Base-by-base conservation (phyloP, 1,140 invertebrate species). In the Leptopilina clavipes region DNA sequence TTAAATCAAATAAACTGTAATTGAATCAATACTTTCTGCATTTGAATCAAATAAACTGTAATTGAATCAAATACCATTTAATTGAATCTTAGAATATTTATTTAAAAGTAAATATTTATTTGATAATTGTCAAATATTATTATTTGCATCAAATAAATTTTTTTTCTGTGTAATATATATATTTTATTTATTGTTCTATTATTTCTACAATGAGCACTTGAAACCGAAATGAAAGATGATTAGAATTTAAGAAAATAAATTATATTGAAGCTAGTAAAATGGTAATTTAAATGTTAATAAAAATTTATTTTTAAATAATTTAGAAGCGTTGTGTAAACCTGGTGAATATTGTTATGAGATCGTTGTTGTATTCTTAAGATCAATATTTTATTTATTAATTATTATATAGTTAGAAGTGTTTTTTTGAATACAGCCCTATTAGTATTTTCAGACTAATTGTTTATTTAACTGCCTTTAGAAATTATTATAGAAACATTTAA, bases 321-420 rank as follows among this genome's bases (percentile, higher is more conserved):
- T 65, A 65, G 22, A 65, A 65, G 11, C 14, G 19, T 65, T 31
- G 19, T 65, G 3, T 14, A 65, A 65, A 14, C 22, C 22, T 12
- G 56, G 10, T 65, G 56, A 14, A 65, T 65, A 12, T 65, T 65
- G 54, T 56, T 3, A 65, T 65, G 18, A 19, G 22, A 65, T 65
- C 25, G 22, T 65, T 37, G 59, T n/a, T 12, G 25, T 31, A 52
- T 52, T 52, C 48, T 52, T 8, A 52, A 17, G 14, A n/a, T 52
- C 14, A 1, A 7, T 48, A 25, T 12, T 31, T 65, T n/a, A 3
- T 6, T n/a, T n/a, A n/a, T n/a, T n/a, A n/a, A n/a, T n/a, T n/a
- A n/a, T n/a, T n/a, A n/a, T 31, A 8, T 25, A 65, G 22, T 31
- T 65, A 31, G 59, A 65, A 14, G 11, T 31, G 25, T 31, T 31